A percentile compares a stretch with the other conserved stretches of the same genome.
These are phyloP conservation scores for Oreonectes daqikongensis DNA, from an alignment of 2,797 vertebrate genomes.

Conservation along the genomic window DNA sequence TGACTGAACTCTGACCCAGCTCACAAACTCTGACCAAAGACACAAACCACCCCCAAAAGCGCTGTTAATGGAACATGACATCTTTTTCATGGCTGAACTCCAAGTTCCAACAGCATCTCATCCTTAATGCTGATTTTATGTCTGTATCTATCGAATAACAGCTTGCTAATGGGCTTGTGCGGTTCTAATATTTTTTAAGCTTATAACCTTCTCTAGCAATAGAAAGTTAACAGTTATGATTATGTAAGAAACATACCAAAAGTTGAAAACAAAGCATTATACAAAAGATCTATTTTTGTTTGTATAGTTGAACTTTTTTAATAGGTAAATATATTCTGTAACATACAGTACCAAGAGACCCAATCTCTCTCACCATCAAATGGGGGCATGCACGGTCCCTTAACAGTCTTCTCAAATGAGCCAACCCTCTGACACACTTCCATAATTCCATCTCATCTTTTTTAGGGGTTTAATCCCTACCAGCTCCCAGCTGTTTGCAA, in stretches of 20 bases:
- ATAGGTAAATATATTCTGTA: neutral
- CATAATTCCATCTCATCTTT: conserved; percentile 52
- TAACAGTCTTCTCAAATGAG: conserved; percentile 17
- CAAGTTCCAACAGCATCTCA: conserved; percentile 1
- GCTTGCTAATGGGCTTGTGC: neutral
- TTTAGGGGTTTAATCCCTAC: conserved; percentile 2
- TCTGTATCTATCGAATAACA: conserved; percentile 7
- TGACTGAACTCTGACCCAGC: neutral
- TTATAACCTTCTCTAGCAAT: neutral
- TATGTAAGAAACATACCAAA: neutral
- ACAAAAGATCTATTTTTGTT: neutral
- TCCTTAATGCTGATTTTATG: conserved; percentile 4
- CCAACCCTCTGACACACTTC: conserved; percentile 49
- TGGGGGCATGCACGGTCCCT: conserved; percentile 32
- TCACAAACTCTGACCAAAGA: too few species aligned
- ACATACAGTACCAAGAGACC: neutral
- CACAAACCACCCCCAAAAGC: neutral
- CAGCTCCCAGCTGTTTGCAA: conserved; percentile 22
- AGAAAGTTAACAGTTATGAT: neutral
- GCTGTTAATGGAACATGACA: neutral
- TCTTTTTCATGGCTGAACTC: neutral
- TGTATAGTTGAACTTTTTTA: neutral
- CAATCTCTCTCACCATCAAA: conserved; percentile 14
- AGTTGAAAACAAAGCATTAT: neutral
- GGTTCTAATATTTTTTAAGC: neutral